These are phyloP conservation scores for Cerastis rubricosa DNA, from an alignment of 2,888 invertebrate genomes.

Conservation along the genomic window DNA sequence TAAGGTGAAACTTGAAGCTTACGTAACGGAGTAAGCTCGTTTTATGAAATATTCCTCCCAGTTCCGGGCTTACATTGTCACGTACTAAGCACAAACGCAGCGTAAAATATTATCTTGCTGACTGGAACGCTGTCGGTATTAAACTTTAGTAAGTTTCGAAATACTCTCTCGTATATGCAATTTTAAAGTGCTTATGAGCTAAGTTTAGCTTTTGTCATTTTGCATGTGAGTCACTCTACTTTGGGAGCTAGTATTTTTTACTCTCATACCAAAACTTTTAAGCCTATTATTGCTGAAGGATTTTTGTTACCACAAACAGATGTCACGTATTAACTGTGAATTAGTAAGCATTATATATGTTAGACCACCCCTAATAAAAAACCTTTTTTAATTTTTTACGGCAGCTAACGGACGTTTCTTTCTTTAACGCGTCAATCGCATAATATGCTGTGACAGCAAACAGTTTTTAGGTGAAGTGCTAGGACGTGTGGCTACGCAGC, in stretches of 20 bases:
- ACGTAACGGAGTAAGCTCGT: constrained; percentile 53
- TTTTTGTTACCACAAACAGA: no score
- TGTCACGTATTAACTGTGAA: neutral
- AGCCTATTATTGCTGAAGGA: neutral
- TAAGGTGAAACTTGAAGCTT: constrained; percentile 24
- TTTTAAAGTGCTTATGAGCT: constrained; percentile 20
- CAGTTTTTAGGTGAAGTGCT: neutral
- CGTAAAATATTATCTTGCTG: constrained; percentile 65
- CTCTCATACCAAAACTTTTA: no score
- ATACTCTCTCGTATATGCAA: constrained; percentile 26
- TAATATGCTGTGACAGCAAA: neutral
- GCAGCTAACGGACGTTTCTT: neutral
- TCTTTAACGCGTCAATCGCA: no score
- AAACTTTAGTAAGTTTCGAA: constrained; percentile 41
- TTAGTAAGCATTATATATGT: neutral
- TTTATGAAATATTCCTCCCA: constrained; percentile 60
- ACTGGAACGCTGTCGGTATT: constrained; percentile 35
- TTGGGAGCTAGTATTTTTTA: neutral
- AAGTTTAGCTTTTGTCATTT: constrained; percentile 27
- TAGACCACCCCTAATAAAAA: no score
- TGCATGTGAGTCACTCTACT: neutral
- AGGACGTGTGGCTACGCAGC: constrained; percentile 5
- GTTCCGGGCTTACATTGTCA: constrained; percentile 61
- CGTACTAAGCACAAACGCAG: constrained; percentile 65
- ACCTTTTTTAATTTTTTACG: neutral